A percentile compares a stretch with the other conserved stretches of the same genome.
Conservation (phyloP, 2,797 vertebrate genomes). For the Thripadectes ignobilis region DNA sequence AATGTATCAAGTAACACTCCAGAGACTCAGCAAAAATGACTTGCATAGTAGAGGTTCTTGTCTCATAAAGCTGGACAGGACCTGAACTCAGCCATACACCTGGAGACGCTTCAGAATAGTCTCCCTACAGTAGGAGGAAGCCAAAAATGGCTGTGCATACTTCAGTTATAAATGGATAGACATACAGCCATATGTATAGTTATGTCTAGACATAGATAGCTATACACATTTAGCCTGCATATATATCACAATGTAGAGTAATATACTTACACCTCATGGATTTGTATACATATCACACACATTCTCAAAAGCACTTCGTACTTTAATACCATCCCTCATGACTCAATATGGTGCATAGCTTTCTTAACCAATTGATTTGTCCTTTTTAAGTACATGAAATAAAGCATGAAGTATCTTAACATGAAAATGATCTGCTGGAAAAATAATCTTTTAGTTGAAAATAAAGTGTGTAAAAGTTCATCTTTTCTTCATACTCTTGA, state of each 20-base stretch:
- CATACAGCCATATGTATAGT: not conserved
- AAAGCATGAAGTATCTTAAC: not conserved
- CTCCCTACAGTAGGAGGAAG: not conserved
- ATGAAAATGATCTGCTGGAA: not conserved
- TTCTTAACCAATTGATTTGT: not conserved
- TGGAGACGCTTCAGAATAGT: not conserved
- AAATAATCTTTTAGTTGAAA: not conserved
- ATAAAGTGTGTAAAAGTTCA: not conserved
- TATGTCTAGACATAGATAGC: not conserved
- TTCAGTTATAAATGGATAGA: not conserved
- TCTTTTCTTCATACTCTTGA: not conserved
- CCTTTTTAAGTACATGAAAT: not conserved
- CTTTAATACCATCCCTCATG: not conserved
- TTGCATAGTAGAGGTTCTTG: not conserved
- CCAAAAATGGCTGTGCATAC: not conserved
- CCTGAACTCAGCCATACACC: not conserved
- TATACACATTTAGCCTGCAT: not conserved
- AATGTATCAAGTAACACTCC: not conserved
- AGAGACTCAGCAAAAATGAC: not conserved
- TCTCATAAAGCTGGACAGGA: not conserved
- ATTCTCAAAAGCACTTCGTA: not conserved
- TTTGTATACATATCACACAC: not conserved
- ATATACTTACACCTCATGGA: not conserved
- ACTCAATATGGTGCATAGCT: not conserved
- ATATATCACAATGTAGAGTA: not conserved